These are phyloP conservation scores for Pyrocephalus nanus DNA, from an alignment of 2,797 vertebrate species.

Conservation along the genomic window DNA sequence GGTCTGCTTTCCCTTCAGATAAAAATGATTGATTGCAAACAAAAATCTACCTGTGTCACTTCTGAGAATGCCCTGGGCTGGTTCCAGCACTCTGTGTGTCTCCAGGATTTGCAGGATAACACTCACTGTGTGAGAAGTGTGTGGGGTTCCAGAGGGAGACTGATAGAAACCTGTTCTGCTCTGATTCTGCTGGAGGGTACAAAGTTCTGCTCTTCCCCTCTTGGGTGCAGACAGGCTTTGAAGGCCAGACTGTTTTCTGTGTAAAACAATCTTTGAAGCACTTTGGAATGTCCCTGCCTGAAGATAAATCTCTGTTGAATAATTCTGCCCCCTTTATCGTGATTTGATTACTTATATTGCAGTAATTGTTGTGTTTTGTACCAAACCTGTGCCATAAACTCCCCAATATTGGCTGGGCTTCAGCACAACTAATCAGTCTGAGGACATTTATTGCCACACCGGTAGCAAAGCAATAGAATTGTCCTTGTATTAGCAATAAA, in stretches of 20 bases:
- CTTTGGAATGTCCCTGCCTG: neutral
- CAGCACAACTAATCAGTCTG: neutral
- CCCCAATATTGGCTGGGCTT: neutral
- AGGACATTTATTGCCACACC: neutral
- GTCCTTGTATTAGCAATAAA: neutral
- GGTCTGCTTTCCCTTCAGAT: neutral
- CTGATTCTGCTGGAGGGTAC: neutral
- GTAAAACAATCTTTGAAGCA: neutral
- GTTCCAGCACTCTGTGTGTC: fast-evolving
- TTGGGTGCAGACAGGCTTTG: neutral
- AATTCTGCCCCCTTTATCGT: neutral
- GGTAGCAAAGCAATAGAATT: neutral
- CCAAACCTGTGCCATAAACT: neutral
- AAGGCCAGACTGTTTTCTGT: neutral
- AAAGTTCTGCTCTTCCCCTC: neutral
- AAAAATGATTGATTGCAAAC: neutral
- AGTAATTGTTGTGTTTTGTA: neutral
- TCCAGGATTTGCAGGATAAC: neutral
- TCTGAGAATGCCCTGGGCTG: neutral
- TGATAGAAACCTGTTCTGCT: fast-evolving
- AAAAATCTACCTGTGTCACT: neutral
- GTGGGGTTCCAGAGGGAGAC: fast-evolving
- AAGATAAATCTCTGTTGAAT: neutral
- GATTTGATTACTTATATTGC: neutral
- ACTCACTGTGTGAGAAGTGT: fast-evolving